Conservation (phyloP, 2,888 invertebrate genomes). For the Perithous albicinctus region DNA sequence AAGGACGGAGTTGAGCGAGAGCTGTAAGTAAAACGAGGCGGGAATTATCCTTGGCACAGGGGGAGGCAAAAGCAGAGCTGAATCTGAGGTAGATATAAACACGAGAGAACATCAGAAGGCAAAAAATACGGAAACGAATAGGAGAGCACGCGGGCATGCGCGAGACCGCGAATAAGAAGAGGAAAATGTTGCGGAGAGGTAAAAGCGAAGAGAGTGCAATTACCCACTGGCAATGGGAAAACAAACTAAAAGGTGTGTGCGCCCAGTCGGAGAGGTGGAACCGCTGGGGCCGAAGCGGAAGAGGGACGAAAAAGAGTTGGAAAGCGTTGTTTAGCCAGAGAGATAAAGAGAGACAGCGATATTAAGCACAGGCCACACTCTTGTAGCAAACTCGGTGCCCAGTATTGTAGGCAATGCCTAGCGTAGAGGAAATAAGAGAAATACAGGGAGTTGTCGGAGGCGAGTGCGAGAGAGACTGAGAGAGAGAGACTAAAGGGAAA, state of each 20-base stretch:
- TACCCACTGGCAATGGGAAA: conserved; percentile 82
- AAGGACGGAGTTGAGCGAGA: conserved; percentile 12
- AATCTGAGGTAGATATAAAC: conserved; percentile 21
- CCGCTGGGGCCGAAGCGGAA: conserved; percentile 52
- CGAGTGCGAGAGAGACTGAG: conserved; percentile 62
- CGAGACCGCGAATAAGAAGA: conserved; percentile 63
- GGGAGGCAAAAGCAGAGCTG: not conserved
- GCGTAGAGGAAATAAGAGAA: conserved; percentile 59
- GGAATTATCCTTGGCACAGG: conserved; percentile 27
- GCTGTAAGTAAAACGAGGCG: conserved; percentile 38
- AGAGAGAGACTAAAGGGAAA: conserved; percentile 35
- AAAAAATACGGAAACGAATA: conserved; percentile 67
- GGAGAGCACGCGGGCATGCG: conserved; percentile 53
- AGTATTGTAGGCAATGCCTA: conserved; percentile 34
- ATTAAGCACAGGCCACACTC: conserved; percentile 7
- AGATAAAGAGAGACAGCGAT: conserved; percentile 45
- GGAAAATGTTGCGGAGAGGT: conserved; percentile 77
- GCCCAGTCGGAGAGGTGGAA: conserved; percentile 65
- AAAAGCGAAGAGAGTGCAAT: conserved; percentile 82
- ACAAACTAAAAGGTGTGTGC: conserved; percentile 81
- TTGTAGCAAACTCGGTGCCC: conserved; percentile 13
- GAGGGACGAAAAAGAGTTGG: conserved; percentile 45
- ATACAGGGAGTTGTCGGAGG: conserved; percentile 50
- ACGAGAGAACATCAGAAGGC: conserved; percentile 14
- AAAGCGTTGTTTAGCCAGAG: conserved; percentile 19